phyloP scores from a whole-genome alignment of 2,797 vertebrate species.

The Sparidentex hasta region DNA sequence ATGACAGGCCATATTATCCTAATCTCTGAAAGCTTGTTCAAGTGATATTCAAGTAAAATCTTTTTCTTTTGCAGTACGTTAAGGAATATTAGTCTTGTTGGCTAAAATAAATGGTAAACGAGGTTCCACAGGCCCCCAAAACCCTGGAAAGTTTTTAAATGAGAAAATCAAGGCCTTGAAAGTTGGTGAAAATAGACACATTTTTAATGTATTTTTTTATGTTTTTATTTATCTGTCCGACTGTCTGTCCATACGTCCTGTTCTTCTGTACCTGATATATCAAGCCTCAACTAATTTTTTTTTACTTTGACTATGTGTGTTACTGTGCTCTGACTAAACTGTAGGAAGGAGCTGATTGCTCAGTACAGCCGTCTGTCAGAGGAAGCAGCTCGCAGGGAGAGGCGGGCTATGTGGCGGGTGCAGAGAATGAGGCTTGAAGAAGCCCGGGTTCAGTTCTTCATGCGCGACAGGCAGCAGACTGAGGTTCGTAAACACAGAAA shows the following conservation, averaged over 20 bases:
- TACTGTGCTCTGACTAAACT: background rate
- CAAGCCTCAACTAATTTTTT: background rate
- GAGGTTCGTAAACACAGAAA: constrained; percentile 82
- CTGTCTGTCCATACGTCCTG: too few relatives aligned
- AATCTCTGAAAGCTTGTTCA: constrained; percentile 17
- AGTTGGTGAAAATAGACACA: too few relatives aligned
- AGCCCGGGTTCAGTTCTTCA: constrained; percentile 88
- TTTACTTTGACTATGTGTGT: constrained; percentile 3
- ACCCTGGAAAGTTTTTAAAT: background rate
- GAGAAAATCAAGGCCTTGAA: too few relatives aligned
- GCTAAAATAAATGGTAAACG: constrained; percentile 6
- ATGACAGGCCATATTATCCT: constrained; percentile 8
- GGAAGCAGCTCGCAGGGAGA: constrained; percentile 92
- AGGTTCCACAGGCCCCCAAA: too few relatives aligned
- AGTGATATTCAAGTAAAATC: background rate
- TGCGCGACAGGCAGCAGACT: constrained; percentile 82
- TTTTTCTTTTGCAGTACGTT: constrained; percentile 19
- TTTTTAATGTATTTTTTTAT: too few relatives aligned
- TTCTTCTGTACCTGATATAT: too few relatives aligned
- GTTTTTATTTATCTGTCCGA: too few relatives aligned
- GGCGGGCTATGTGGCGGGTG: constrained; percentile 92
- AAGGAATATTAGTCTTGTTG: background rate
- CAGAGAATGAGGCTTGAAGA: constrained; percentile 90
- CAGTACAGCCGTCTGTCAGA: constrained; percentile 95
- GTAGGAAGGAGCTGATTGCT: constrained; percentile 93